Evolutionary conservation across 53 echinoderm and acorn worm genomes (phyloP), one percentile per base, ranked within the genome.

Genomic region (Holothuria leucospilota): DNA sequence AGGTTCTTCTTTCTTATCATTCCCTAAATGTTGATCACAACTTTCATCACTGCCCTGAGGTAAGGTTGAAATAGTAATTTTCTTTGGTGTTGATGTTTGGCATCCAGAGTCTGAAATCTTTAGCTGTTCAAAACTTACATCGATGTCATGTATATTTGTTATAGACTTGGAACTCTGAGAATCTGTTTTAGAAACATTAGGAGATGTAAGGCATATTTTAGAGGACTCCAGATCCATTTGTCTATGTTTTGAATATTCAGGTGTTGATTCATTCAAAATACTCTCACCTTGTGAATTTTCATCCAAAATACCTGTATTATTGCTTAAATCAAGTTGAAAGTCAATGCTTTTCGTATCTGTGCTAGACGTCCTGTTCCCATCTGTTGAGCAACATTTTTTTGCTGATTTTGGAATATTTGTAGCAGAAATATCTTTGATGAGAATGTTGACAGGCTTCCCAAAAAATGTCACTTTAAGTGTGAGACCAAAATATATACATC

Each of bases 391-490:
- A 30, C 2, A 12, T 52, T 39, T 25, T 20, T 30, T 34, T 29
- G 56, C 61, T 60, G 60, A 21, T 27, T 60, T 81, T 34, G 28
- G 68, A 28, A 29, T 8, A 40, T 66, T 42, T 67, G 30, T 13
- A 20, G 66, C 25, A 21, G 52, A 40, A 46, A 83, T 66, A 46
- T 83, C 84, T 66, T 41, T 83, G 65, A 83, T 49, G 51, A 46
- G 25, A 28, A 83, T 51, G 20, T 20, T 41, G n/a, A 64, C 73
- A 61, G 97, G 91, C 70, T 93, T 97, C 58, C 97, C 97, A 88
- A 87, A 97, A 84, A 90, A 96, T 46, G 86, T 86, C 58, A 96
- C 62, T 42, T 90, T 90, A 51, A 96, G 73, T n/a, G 65, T 24
- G n/a, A 73, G 88, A 15, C 92, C 92, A 38, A 77, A 84, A 21